These are phyloP conservation scores for Conus ventricosus DNA, from an alignment of 1,140 invertebrate genomes.

Conservation along the genomic window DNA sequence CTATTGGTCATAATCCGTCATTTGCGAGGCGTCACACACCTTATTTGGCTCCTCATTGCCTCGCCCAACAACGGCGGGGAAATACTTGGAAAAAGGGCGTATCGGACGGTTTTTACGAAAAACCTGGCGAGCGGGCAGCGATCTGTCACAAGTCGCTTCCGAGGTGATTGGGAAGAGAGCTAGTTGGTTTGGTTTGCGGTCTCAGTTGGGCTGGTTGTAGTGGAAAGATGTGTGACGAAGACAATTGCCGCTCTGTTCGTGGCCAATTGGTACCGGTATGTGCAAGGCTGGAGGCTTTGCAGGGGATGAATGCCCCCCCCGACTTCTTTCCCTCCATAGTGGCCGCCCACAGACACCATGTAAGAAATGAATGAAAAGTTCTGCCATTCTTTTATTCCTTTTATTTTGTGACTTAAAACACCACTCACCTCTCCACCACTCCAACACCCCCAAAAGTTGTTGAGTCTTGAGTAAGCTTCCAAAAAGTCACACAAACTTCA, in stretches of 20 bases:
- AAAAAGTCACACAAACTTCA: too few species aligned
- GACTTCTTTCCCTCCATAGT: constrained; percentile 79
- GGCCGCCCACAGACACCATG: constrained; percentile 79
- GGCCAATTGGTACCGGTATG: constrained; percentile 76
- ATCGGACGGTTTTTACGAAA: neutral
- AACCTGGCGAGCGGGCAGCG: neutral
- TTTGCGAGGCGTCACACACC: neutral
- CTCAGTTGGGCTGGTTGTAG: too few species aligned
- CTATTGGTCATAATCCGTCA: neutral
- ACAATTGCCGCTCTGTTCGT: constrained; percentile 90
- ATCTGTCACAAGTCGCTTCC: neutral
- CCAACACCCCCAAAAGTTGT: too few species aligned
- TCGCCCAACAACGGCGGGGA: neutral
- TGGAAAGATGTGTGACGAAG: constrained; percentile 73
- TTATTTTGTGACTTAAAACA: neutral
- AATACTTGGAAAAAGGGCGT: neutral
- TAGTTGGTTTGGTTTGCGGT: neutral
- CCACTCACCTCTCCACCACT: too few species aligned
- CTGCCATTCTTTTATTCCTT: neutral
- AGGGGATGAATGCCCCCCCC: constrained; percentile 89
- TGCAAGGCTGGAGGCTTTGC: constrained; percentile 93
- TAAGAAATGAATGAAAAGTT: neutral
- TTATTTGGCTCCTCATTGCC: neutral
- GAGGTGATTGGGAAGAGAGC: neutral
- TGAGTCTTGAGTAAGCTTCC: too few species aligned